Evolutionary conservation across 2,888 invertebrate genomes (phyloP), one percentile per base, ranked within the genome.

Genomic region (Coenonympha glycerion): DNA sequence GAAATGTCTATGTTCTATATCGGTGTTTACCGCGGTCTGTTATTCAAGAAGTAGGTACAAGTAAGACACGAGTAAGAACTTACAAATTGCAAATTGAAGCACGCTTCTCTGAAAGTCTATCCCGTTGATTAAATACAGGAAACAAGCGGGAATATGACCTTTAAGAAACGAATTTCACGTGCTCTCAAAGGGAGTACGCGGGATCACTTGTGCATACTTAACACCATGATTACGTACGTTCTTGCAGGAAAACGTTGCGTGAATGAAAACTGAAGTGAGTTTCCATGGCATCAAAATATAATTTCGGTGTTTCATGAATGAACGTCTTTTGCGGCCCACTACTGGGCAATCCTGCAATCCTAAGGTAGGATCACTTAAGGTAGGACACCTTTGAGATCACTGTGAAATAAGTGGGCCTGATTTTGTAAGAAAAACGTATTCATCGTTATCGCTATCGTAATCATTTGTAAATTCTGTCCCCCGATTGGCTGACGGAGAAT

Each of bases 191-290:
- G 49, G 49, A 49, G 36, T 18, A 21, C 24, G 36, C 36, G 36
- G 42, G 49, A 49, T 42, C 49, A 28, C 41, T 49, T 34, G 49
- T 36, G 49, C 49, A 36, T 42, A 28, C 31, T 26, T 42, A 49
- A 42, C 49, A 21, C 36, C 36, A 21, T 42, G 34, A 42, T 49
- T 49, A 42, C 42, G 28, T 15, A n/a, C n/a, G n/a, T 21, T 13
- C 15, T 18, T 21, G 31, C 6, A 42, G 13, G 42, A 30, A 42
- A 31, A 31, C 21, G 31, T 5, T 30, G 31, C 8, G 13, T 21
- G 42, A 13, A 18, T 19, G 19, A 42, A 6, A n/a, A 30, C 15
- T 4, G 3, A 6, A 30, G 18, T 5, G 11, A 1, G 21, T 31
- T 42, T 19, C 11, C 28, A 31, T 21, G 42, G 30, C 13, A 21